These are phyloP conservation scores for Acanthosepion esculentum DNA, from an alignment of 2,888 invertebrate genomes.

Conservation along the genomic window DNA sequence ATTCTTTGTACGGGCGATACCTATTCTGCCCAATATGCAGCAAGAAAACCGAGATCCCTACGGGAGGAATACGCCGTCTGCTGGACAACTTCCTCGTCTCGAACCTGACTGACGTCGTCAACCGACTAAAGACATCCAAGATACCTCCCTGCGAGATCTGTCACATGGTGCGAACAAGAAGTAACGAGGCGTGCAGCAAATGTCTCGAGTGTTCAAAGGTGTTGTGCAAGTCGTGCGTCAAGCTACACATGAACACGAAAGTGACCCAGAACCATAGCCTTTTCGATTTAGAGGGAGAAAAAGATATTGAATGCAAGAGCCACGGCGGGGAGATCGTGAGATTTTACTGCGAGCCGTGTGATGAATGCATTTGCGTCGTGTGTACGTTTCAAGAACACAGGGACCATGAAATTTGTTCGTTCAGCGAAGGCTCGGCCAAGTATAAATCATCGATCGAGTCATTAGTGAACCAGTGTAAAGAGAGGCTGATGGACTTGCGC, in stretches of 20 bases:
- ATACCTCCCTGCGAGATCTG: constrained; percentile 71
- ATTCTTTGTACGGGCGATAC: constrained; percentile 67
- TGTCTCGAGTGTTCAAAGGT: constrained; percentile 74
- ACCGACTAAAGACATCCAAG: constrained; percentile 59
- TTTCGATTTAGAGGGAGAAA: constrained; percentile 73
- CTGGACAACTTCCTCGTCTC: constrained; percentile 74
- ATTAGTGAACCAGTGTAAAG: constrained; percentile 62
- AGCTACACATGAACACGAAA: constrained; percentile 71
- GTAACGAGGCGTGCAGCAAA: constrained; percentile 69
- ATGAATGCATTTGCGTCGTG: constrained; percentile 73
- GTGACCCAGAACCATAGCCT: constrained; percentile 73
- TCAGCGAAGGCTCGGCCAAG: constrained; percentile 71
- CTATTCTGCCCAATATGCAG: constrained; percentile 73
- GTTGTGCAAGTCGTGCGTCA: constrained; percentile 72
- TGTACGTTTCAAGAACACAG: constrained; percentile 75
- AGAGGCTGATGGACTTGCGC: constrained; percentile 63
- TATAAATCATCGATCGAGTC: constrained; percentile 64
- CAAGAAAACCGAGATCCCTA: constrained; percentile 72
- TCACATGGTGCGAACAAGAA: constrained; percentile 59
- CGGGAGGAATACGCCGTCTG: constrained; percentile 71
- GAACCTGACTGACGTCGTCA: constrained; percentile 71
- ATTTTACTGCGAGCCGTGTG: constrained; percentile 74
- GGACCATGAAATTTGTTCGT: constrained; percentile 73
- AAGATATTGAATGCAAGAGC: constrained; percentile 72
- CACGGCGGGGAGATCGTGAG: constrained; percentile 73